Base-by-base conservation (phyloP, 2,888 invertebrate genomes). In the Eugnorisma glareosa region DNA sequence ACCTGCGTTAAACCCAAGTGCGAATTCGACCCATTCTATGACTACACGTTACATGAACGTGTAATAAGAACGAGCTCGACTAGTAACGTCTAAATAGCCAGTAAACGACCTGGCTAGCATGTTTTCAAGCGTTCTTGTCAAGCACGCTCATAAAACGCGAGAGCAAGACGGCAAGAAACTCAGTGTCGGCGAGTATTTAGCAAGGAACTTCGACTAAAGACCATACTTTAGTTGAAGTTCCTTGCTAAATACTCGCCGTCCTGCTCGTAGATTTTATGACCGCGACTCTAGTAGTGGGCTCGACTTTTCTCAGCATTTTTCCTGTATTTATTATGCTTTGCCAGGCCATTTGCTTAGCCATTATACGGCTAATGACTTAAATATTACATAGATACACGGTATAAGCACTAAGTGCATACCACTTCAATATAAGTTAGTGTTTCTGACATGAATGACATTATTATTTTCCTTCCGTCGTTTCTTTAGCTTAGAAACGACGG, bases 71-170 rank as follows among this genome's bases (percentile, higher is more conserved):
- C 18, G 28, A 54, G 18, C 57, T 76, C 67, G 81, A 75, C 57
- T 81, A 81, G 57, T 68, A 59, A 66, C 48, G 64, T 68, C 40
- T 51, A 74, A 57, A 64, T 35, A 28, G 24, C 28, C 28, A 80
- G 24, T 45, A 0, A 45, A 7, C 7, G 31, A 2, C n/a, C 15
- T 59, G 31, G 57, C 24, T n/a, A 24, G 24, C 18, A 24, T 45
- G 28, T n/a, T 31, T 43, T 0, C 35, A 37, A 28, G 6, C 15
- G 10, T 76, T 13, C 18, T 28, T 67, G 45, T 7, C 18, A 24
- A 21, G 2, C 10, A 10, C 2, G 21, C 21, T 43, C 37, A 21
- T 21, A 1, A n/a, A 21, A 21, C 21, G n/a, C n/a, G 4, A 28
- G 31, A 48, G 31, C 4, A 7, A 66, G 45, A 31, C 24, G 45